Evolutionary conservation across 37 sponge, comb jelly and placozoan species (phyloP).

Genomic region (Diacarnus erythraeanus): DNA sequence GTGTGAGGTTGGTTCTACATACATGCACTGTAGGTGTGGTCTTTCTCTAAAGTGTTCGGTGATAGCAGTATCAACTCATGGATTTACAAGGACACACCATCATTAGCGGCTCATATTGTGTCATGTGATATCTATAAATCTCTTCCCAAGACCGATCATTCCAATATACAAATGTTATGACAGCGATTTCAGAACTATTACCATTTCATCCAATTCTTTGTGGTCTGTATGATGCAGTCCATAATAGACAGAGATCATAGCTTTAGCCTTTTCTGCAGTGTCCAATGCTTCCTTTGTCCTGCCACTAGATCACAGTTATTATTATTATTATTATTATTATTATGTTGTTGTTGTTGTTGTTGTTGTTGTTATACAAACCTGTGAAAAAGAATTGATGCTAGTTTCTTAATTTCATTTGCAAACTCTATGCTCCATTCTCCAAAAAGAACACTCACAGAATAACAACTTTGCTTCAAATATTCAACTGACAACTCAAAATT

Average conservation of each 20-base stretch:
- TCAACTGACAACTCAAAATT: constrained; percentile 20
- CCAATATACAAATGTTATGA: too few relatives aligned
- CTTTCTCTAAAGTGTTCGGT: constrained; percentile 35
- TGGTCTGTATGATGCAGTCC: background rate
- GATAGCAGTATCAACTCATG: background rate
- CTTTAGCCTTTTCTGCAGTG: background rate
- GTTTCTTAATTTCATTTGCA: constrained; percentile 47
- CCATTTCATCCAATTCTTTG: constrained; percentile 19
- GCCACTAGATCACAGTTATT: background rate
- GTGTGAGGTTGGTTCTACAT: constrained; percentile 3
- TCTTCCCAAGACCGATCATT: background rate
- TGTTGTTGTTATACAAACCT: constrained; percentile 40
- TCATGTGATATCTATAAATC: constrained; percentile 34
- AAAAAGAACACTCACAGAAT: constrained; percentile 42
- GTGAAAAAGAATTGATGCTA: constrained; percentile 59
- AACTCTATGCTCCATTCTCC: constrained; percentile 51
- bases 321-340: background rate
- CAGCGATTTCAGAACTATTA: background rate
- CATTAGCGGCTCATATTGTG: constrained; percentile 32
- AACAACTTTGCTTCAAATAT: constrained; percentile 32
- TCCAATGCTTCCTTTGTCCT: background rate
- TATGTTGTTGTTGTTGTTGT: too few relatives aligned
- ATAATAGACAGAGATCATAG: background rate
- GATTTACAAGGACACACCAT: constrained; percentile 2
- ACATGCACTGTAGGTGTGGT: constrained; percentile 20